These are phyloP conservation scores for Stenoptilia bipunctidactyla DNA, from an alignment of 2,888 invertebrate species.

Conservation along the genomic window DNA sequence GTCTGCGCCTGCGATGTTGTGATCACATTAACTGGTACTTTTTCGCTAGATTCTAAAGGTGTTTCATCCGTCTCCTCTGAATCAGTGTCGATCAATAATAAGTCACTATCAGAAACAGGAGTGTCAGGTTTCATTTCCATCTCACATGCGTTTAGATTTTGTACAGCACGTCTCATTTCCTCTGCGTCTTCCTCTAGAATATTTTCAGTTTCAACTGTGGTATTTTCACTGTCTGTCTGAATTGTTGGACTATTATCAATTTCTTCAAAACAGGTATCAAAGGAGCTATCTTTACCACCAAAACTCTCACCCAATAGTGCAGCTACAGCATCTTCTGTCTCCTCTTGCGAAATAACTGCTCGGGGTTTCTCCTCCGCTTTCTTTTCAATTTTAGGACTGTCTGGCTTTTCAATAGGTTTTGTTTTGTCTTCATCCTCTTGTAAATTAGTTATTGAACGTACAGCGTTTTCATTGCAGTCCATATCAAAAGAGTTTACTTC, in stretches of 20 bases:
- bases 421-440: conserved; percentile 35
- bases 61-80: conserved; percentile 81
- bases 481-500: conserved; percentile 13
- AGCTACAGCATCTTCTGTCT: conserved; percentile 93
- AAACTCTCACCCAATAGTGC: conserved; percentile 90
- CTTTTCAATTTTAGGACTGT: conserved; percentile 55
- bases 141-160: conserved; percentile 80
- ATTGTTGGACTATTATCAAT: conserved; percentile 45
- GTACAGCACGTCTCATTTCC: conserved; percentile 87
- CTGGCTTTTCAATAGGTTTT: conserved; percentile 37
- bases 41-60: conserved; percentile 51
- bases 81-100: conserved; percentile 89
- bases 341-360: conserved; percentile 90
- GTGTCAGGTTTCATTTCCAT: conserved; percentile 86
- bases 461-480: conserved; percentile 81
- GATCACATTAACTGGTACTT: conserved; percentile 46
- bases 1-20: conserved; percentile 23
- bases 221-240: conserved; percentile 55
- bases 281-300: conserved; percentile 72
- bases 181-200: conserved; percentile 82
- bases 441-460: conserved; percentile 81
- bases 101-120: conserved; percentile 85
- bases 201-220: conserved; percentile 58
- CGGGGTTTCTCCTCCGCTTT: conserved; percentile 82
- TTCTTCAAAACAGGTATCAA: conserved; percentile 70